Evolutionary conservation across 2,113 vertebrate genomes (phyloP), one percentile per base, ranked within the genome.

Genomic region (Podilymbus podiceps): DNA sequence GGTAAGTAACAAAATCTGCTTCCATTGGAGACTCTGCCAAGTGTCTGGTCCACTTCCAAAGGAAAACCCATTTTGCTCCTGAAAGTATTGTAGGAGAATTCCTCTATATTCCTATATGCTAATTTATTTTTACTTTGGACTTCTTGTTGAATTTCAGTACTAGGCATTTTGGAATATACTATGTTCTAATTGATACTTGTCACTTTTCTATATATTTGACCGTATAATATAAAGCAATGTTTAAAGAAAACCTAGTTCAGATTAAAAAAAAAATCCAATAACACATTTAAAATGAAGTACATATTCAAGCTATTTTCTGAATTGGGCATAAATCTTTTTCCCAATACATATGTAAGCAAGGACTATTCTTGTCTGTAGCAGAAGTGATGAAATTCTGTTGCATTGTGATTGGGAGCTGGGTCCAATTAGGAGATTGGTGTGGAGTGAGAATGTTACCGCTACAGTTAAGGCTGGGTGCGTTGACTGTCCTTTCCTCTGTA

Each of bases 1-100:
- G 98, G 99, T 99, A 95, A 92, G 98, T 66, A 38, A 24, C 81
- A 86, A 64, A 44, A 84, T 67, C 60, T 88, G 15, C 62, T 89
- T 30, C 44, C 2, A 0, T 1, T 38, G 14, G 40, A 88, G 58
- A 12, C 58, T 28, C 11, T 76, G 50, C 46, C 85, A 92, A 64
- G 64, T 35, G 14, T 47, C 55, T 66, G 20, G 4, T 69, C 90
- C 12, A 6, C 69, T 88, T 86, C 20, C 50, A 49, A 76, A 73
- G 17, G 40, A 73, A 85, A 56, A 4, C 8, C 13, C 10, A 16
- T 62, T 84, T 90, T 88, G 40, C 11, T 86, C 25, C 73, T 56
- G 53, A 60, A 94, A 86, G 6, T 52, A n/a, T 8, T 71, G 23
- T 76, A 50, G 59, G 38, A 38, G 46, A 80, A 35, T 46, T 76